Evolutionary conservation across 2,888 invertebrate genomes (phyloP).

Genomic region (Bugula neritina): DNA sequence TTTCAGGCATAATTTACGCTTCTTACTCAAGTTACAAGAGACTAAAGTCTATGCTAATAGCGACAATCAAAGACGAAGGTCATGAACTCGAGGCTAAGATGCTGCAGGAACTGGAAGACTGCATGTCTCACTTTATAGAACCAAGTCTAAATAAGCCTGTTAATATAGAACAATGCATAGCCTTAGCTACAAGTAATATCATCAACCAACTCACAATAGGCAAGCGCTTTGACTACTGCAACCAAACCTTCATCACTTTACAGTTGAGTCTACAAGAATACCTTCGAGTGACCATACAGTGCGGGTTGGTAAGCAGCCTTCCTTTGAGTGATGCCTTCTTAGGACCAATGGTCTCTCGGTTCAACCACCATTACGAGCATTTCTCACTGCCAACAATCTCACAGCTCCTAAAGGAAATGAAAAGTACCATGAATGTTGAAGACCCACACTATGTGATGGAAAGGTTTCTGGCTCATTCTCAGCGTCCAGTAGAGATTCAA

Average conservation of each 20-base stretch:
- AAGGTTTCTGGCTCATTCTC: background rate
- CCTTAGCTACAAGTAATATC: constrained; percentile 16
- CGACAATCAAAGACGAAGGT: background rate
- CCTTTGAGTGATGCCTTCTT: background rate
- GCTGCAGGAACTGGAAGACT: constrained; percentile 8
- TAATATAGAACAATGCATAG: background rate
- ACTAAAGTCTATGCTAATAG: background rate
- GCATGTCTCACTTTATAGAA: background rate
- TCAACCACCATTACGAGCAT: background rate
- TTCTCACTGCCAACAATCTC: background rate
- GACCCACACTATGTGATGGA: background rate
- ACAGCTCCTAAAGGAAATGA: background rate
- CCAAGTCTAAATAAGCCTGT: background rate
- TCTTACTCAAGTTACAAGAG: background rate
- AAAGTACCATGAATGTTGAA: background rate
- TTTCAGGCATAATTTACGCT: background rate
- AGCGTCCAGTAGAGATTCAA: too few relatives aligned
- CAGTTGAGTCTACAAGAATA: background rate
- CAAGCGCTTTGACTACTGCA: constrained; percentile 3
- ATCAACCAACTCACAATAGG: background rate
- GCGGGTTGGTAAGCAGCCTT: background rate
- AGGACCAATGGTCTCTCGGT: background rate
- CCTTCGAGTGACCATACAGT: background rate
- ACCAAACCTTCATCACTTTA: background rate
- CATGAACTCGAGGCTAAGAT: background rate